Evolutionary conservation across 2,888 invertebrate genomes (phyloP).

Genomic region (Portevinia maculata): DNA sequence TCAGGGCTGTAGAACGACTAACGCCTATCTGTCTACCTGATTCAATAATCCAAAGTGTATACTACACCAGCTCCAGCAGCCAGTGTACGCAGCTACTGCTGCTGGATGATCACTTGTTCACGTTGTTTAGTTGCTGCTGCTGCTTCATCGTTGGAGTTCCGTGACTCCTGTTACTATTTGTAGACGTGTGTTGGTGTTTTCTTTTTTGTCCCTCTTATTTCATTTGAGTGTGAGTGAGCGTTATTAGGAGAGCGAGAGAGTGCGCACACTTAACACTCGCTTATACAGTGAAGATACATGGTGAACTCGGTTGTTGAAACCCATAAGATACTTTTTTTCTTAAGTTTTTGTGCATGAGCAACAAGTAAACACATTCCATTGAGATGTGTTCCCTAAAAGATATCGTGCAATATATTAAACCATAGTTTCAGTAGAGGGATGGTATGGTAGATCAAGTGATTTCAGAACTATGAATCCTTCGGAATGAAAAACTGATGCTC

Average conservation of each 20-base stretch:
- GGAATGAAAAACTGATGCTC: background rate
- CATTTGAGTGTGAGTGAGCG: slow-evolving; percentile 24
- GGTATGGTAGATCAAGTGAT: slow-evolving; percentile 41
- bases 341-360: slow-evolving; percentile 68
- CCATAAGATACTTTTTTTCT: slow-evolving; percentile 64
- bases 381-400: slow-evolving; percentile 73
- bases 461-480: slow-evolving; percentile 14
- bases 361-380: slow-evolving; percentile 74
- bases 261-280: slow-evolving; percentile 55
- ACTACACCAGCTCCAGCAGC: slow-evolving; percentile 72
- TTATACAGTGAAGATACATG: slow-evolving; percentile 43
- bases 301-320: slow-evolving; percentile 66
- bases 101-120: slow-evolving; percentile 74
- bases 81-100: slow-evolving; percentile 74
- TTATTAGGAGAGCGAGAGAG: slow-evolving; percentile 53
- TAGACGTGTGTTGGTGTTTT: slow-evolving; percentile 49
- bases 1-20: slow-evolving; percentile 83
- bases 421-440: slow-evolving; percentile 44
- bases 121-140: slow-evolving; percentile 71
- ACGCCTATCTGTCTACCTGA: slow-evolving; percentile 83
- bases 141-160: slow-evolving; percentile 75
- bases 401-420: slow-evolving; percentile 66
- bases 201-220: slow-evolving; percentile 47
- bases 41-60: slow-evolving; percentile 79
- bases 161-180: slow-evolving; percentile 74